Conservation (phyloP, 2,888 invertebrate genomes). For the Helicoverpa assulta region DNA sequence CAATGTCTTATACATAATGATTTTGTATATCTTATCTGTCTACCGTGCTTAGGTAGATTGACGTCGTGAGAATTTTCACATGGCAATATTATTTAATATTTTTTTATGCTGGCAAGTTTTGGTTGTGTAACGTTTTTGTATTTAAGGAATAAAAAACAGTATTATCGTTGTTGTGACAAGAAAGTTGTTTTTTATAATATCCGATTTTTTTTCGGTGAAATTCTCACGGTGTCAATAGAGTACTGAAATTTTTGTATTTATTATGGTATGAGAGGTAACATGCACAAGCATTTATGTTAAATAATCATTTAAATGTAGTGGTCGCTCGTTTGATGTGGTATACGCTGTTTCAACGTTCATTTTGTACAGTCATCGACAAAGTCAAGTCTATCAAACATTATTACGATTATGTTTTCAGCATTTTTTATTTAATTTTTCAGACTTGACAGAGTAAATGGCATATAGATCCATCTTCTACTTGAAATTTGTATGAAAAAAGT, state of each 20-base stretch:
- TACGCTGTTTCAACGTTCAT: conserved; percentile 58
- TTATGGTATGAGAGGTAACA: conserved; percentile 61
- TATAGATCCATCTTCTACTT: too few species aligned
- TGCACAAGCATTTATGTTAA: conserved; percentile 73
- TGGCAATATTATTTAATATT: conserved; percentile 38
- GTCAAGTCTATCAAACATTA: conserved; percentile 11
- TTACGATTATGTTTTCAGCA: too few species aligned
- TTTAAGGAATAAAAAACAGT: conserved; percentile 58
- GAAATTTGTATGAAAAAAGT: neutral
- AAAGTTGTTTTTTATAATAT: conserved; percentile 17
- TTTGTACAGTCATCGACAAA: conserved; percentile 60
- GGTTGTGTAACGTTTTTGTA: conserved; percentile 51
- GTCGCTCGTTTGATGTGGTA: conserved; percentile 63
- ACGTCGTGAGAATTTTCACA: conserved; percentile 62
- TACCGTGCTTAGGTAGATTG: conserved; percentile 56
- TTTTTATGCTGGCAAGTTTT: conserved; percentile 43
- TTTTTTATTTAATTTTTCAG: neutral
- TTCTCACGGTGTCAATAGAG: conserved; percentile 63
- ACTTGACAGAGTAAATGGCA: neutral
- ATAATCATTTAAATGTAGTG: conserved; percentile 60
- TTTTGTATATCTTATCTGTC: conserved; percentile 39
- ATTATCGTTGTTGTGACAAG: conserved; percentile 62
- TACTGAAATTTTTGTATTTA: conserved; percentile 57
- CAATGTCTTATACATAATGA: conserved; percentile 33
- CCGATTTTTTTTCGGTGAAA: conserved; percentile 16